These are phyloP conservation scores for Scolopax mira DNA, from an alignment of 2,113 vertebrate species.

Conservation along the genomic window DNA sequence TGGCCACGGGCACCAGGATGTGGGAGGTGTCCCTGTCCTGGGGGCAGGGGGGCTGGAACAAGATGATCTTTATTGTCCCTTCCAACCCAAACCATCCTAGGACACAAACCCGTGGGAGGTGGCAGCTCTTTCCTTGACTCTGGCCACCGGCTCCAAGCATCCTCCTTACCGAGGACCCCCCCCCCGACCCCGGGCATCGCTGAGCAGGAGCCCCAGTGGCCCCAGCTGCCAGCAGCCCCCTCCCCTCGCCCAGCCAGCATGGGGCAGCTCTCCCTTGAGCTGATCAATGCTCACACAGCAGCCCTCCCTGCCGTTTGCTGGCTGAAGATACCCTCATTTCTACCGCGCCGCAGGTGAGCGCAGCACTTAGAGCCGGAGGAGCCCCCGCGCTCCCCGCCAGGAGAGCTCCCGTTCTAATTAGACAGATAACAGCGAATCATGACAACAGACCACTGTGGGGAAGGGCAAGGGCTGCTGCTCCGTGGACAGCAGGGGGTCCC, in stretches of 20 bases:
- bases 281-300: neutral
- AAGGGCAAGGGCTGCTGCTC: neutral
- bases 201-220: rapidly evolving
- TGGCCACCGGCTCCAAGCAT: neutral
- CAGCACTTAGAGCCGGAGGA: neutral
- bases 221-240: neutral
- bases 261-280: neutral
- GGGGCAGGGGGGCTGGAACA: neutral
- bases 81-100: neutral
- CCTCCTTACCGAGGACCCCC: rapidly evolving
- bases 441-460: neutral
- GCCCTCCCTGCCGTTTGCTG: neutral
- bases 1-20: neutral
- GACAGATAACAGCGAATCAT: neutral
- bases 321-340: neutral
- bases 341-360: neutral
- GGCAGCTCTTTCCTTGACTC: neutral
- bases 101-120: rapidly evolving
- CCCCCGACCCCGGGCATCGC: rapidly evolving
- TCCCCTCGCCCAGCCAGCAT: neutral
- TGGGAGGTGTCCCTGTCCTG: neutral
- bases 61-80: neutral
- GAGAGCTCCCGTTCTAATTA: neutral
- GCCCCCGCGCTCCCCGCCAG: neutral
- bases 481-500: neutral